Conservation (phyloP, 2,888 invertebrate species). For the Pollenia angustigena region DNA sequence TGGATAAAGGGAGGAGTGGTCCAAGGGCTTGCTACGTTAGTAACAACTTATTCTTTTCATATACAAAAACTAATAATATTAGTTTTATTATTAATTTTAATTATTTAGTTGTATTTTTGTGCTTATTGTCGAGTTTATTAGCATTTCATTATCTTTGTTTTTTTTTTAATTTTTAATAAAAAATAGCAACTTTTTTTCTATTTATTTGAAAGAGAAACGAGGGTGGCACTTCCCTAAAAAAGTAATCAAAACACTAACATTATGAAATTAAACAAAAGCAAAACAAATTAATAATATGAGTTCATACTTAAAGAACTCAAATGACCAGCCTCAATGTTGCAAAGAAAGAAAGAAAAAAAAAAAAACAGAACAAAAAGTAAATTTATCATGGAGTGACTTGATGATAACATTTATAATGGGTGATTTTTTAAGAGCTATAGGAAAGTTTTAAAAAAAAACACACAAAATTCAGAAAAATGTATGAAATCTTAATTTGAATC, state of each 20-base stretch:
- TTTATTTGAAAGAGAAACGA: neutral
- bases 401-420: neutral
- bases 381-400: conserved; percentile 35
- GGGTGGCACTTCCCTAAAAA: conserved; percentile 8
- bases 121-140: conserved; percentile 25
- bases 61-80: neutral
- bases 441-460: too few relatives aligned
- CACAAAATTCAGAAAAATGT: too few relatives aligned
- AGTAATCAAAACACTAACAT: neutral
- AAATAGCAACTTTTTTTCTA: conserved; percentile 26
- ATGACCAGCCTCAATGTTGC: conserved; percentile 37
- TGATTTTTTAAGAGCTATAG: too few relatives aligned
- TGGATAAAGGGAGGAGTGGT: too few relatives aligned
- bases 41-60: neutral
- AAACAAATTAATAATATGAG: neutral
- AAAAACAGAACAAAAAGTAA: neutral
- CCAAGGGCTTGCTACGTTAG: neutral
- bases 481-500: too few relatives aligned
- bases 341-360: conserved; percentile 1
- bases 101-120: neutral
- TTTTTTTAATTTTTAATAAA: conserved; percentile 19
- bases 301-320: neutral
- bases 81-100: neutral
- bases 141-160: conserved; percentile 29
- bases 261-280: neutral